Evolutionary conservation across 2,113 vertebrate species (phyloP).

Genomic region (Australoheros scitulus): DNA sequence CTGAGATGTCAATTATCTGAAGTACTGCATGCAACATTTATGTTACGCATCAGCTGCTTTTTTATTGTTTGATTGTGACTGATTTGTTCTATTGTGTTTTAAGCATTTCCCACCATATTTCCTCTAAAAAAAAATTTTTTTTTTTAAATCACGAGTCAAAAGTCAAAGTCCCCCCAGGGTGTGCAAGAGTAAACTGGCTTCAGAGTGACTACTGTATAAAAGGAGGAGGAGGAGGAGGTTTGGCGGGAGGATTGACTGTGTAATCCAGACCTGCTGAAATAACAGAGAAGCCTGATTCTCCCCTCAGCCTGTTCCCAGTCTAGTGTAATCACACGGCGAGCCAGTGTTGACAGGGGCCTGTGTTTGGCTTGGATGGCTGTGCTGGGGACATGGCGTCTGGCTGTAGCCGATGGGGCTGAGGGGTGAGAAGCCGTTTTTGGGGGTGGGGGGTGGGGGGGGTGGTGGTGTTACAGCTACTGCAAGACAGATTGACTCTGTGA

Average conservation of each 20-base stretch:
- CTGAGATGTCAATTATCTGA: background rate
- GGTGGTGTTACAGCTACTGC: conserved; percentile 14
- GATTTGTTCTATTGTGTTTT: background rate
- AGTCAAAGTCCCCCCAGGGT: conserved; percentile 45
- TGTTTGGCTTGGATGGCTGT: conserved; percentile 69
- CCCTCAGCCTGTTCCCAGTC: conserved; percentile 61
- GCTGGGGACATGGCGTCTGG: conserved; percentile 63
- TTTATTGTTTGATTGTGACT: background rate
- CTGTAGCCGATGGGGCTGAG: background rate
- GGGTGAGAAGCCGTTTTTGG: background rate
- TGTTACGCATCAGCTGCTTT: background rate
- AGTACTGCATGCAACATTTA: background rate
- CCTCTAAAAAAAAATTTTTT: conserved; percentile 25
- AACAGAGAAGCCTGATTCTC: conserved; percentile 62
- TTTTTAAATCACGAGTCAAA: conserved; percentile 41
- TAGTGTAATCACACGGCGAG: conserved; percentile 60
- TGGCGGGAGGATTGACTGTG: conserved; percentile 49
- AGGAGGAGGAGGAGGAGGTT: conserved; percentile 37
- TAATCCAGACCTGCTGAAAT: conserved; percentile 77
- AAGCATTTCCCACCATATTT: background rate
- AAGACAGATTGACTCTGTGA: conserved; percentile 47
- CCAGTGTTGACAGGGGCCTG: conserved; percentile 65
- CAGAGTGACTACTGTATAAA: conserved; percentile 61
- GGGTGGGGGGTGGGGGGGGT: background rate
- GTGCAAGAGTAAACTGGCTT: conserved; percentile 56